These are phyloP conservation scores for Caenorhabditis virilis DNA, from an alignment of 2,888 invertebrate genomes.

Conservation along the genomic window DNA sequence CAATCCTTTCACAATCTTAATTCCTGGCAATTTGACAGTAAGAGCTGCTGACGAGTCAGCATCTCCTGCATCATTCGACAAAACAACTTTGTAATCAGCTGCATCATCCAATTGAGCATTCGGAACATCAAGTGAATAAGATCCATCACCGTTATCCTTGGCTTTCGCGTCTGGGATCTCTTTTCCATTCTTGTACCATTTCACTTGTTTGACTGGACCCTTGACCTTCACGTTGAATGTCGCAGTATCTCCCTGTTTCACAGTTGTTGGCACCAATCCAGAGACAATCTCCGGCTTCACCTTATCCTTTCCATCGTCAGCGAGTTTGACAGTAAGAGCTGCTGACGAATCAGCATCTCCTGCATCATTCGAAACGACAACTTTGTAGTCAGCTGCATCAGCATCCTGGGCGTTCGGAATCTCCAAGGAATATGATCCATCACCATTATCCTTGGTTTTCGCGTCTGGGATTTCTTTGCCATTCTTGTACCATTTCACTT, in stretches of 20 bases:
- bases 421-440: slow-evolving; percentile 52
- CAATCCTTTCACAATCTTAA: slow-evolving; percentile 77
- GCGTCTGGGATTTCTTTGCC: slow-evolving; percentile 67
- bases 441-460: slow-evolving; percentile 57
- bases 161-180: slow-evolving; percentile 67
- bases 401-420: slow-evolving; percentile 54
- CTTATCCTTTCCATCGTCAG: slow-evolving; percentile 70
- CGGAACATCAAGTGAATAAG: slow-evolving; percentile 59
- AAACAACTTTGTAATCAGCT: slow-evolving; percentile 61
- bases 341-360: slow-evolving; percentile 65
- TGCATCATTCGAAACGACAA: slow-evolving; percentile 55
- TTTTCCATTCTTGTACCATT: slow-evolving; percentile 75
- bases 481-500: slow-evolving; percentile 74
- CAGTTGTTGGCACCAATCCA: slow-evolving; percentile 75
- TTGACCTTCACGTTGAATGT: slow-evolving; percentile 74
- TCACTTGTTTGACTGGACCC: slow-evolving; percentile 82
- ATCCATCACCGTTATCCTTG: slow-evolving; percentile 55
- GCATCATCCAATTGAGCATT: slow-evolving; percentile 56
- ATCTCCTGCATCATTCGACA: slow-evolving; percentile 66
- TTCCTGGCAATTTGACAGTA: slow-evolving; percentile 48
- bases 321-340: slow-evolving; percentile 58
- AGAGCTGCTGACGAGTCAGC: slow-evolving; percentile 63
- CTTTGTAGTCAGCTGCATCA: slow-evolving; percentile 61
- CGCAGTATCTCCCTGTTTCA: slow-evolving; percentile 84
- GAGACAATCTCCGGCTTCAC: slow-evolving; percentile 70